Evolutionary conservation across 92 coral and sea anemone genomes (phyloP), one percentile per base, ranked within the genome.

Genomic region (Porites cylindrica): DNA sequence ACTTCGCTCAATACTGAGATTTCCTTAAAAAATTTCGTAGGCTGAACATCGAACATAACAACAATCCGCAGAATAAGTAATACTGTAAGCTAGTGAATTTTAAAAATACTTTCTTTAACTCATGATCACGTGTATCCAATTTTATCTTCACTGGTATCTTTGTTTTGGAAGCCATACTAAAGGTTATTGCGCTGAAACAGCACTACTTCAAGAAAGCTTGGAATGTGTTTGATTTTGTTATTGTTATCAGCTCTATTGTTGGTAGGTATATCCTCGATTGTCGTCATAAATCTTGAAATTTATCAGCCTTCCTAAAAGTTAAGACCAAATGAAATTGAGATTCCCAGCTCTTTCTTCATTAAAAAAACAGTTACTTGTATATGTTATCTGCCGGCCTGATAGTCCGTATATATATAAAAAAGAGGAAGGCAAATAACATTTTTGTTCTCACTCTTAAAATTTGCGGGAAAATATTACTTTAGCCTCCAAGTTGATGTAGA

Each of bases 191-290:
- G 6, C 77, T 94, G 88, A 73, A 94, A 50, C 82, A 85, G 79
- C 93, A 91, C 54, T 96, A 96, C 90, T 96, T 96, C 72, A 93
- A 90, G 87, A 95, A 94, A 71, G 94, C 96, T 26, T 96, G 99
- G 99, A 96, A 94, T 81, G 91, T 96, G 75, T 96, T 96, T 66
- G 99, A 96, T 82, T 91, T 96, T 70, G 59, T 96, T 72, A 91
- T 96, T 59, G 98, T 93, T 11, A 72, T 95, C 63, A 86, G 93
- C 24, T 96, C 99, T 50, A 85, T 96, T n/a, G 85, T 86, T 51
- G 99, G 99, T 96, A 81, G 61, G 98, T 9, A 56, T 0, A 56
- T 10, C 61, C 16, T 56, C 16, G 4, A 56, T 56, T 56, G 11
- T 56, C 4, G 61, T 10, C 3, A 3, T 14, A 56, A 10, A 14